Evolutionary conservation across 2,888 invertebrate genomes (phyloP).

Genomic region (Melikaiella ostensackeni): DNA sequence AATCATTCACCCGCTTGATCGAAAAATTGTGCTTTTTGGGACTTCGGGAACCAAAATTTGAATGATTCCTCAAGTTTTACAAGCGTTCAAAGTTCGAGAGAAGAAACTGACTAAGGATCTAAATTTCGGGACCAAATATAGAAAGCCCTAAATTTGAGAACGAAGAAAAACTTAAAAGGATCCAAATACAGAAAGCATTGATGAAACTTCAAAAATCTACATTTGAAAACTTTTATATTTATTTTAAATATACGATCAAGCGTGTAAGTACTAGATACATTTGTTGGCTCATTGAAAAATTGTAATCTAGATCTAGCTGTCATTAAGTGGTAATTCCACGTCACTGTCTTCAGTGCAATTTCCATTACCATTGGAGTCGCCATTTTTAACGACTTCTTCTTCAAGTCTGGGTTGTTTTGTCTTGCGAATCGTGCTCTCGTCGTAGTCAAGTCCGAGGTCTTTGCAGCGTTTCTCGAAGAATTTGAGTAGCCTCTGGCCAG

Average conservation of each 20-base stretch:
- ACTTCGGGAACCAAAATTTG: neutral
- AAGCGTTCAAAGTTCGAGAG: neutral
- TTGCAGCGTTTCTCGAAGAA: constrained; percentile 85
- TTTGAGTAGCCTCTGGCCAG: constrained; percentile 85
- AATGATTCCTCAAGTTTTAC: neutral
- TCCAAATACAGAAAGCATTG: neutral
- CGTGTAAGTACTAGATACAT: constrained; percentile 32
- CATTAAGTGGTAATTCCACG: constrained; percentile 54
- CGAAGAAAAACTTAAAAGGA: neutral
- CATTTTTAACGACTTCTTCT: constrained; percentile 72
- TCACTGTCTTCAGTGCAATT: constrained; percentile 75
- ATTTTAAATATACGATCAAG: constrained; percentile 15
- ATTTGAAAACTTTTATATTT: constrained; percentile 5
- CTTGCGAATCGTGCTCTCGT: constrained; percentile 44
- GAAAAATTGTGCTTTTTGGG: neutral
- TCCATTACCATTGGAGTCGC: constrained; percentile 64
- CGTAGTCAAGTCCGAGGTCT: constrained; percentile 81
- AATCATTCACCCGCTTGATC: constrained; percentile 33
- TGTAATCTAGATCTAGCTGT: constrained; percentile 52
- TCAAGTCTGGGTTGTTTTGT: constrained; percentile 53
- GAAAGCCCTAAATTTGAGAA: too few relatives aligned
- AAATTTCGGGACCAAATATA: too few relatives aligned
- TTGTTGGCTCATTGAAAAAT: neutral
- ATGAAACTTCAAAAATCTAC: neutral
- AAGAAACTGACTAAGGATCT: too few relatives aligned